phyloP scores from a whole-genome alignment of 2,888 invertebrate species.

The Phyllotreta cruciferae region DNA sequence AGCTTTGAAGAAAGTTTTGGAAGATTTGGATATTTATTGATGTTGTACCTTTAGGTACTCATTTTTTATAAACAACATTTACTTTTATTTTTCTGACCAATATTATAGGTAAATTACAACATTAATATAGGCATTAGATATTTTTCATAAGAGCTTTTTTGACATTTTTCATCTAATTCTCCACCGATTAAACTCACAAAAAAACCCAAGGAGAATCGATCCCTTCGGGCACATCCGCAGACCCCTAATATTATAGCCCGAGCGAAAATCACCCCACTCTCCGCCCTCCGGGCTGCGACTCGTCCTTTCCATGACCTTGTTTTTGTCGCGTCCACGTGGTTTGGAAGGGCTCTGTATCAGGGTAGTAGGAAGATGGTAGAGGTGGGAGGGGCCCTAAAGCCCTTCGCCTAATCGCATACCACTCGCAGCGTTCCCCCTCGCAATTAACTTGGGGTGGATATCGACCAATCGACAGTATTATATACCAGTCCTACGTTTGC shows the following conservation, averaged over 20 bases:
- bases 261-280: conserved; percentile 18
- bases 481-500: conserved; percentile 8
- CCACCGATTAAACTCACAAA: too few species aligned
- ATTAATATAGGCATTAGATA: too few species aligned
- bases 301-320: conserved; percentile 48
- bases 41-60: too few species aligned
- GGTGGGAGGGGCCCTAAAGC: conserved; percentile 48
- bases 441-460: conserved; percentile 43
- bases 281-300: conserved; percentile 19
- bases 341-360: conserved; percentile 53
- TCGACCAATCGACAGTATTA: conserved; percentile 41
- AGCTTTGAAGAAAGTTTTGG: too few species aligned
- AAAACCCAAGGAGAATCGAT: too few species aligned
- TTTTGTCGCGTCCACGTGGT: conserved; percentile 52
- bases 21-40: too few species aligned
- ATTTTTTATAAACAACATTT: too few species aligned
- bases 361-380: conserved; percentile 46
- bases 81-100: too few species aligned
- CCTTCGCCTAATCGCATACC: conserved; percentile 45
- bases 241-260: not conserved
- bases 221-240: conserved; percentile 2
- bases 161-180: too few species aligned
- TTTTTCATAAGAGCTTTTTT: too few species aligned
- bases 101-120: too few species aligned
- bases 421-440: conserved; percentile 38